Evolutionary conservation across 2,113 vertebrate genomes (phyloP).

Genomic region (Rana temporaria): DNA sequence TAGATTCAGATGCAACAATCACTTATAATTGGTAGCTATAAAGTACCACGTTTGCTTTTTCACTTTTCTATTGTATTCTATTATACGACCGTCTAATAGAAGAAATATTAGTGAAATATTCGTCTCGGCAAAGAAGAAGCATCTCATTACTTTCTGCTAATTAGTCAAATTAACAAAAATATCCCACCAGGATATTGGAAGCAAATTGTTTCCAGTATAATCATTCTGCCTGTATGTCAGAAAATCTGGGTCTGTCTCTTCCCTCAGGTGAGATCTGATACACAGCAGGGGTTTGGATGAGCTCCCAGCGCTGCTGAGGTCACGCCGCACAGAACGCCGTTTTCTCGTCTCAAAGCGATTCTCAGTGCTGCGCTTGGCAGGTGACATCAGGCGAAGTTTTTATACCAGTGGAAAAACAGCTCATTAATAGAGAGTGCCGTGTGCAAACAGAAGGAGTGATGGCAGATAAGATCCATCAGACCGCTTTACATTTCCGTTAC

Average conservation of each 20-base stretch:
- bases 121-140: too few relatives aligned
- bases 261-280: neutral
- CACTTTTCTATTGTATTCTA: too few relatives aligned
- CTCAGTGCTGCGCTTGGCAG: neutral
- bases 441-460: neutral
- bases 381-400: neutral
- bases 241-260: neutral
- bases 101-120: too few relatives aligned
- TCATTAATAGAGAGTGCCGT: neutral
- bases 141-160: too few relatives aligned
- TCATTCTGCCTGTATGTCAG: neutral
- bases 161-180: neutral
- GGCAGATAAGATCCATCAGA: neutral
- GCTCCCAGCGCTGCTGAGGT: neutral
- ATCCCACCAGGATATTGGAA: neutral
- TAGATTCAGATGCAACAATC: too few relatives aligned
- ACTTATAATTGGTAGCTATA: too few relatives aligned
- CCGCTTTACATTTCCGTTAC: neutral
- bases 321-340: neutral
- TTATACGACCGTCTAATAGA: too few relatives aligned
- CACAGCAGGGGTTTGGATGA: neutral
- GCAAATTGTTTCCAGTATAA: neutral
- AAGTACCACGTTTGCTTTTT: too few relatives aligned
- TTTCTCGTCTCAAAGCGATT: neutral
- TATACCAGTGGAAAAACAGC: neutral